These are phyloP conservation scores for Orgyia antiqua DNA, from an alignment of 2,888 invertebrate genomes.

Conservation along the genomic window DNA sequence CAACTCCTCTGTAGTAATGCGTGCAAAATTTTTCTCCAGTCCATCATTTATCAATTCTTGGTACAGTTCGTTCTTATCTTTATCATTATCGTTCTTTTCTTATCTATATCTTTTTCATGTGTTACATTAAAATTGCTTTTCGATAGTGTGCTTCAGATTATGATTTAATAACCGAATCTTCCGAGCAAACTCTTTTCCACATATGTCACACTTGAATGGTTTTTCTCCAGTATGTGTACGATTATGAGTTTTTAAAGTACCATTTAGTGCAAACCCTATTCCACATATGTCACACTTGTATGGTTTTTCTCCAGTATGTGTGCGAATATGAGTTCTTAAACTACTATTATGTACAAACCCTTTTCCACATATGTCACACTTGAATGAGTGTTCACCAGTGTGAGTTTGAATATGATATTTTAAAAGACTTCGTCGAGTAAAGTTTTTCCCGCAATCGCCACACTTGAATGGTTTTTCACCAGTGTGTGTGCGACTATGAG, in stretches of 20 bases:
- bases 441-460: conserved; percentile 3
- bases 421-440: not conserved
- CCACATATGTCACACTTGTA: not conserved
- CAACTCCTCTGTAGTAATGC: too few relatives aligned
- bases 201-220: not conserved
- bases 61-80: too few relatives aligned
- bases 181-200: too few relatives aligned
- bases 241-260: not conserved
- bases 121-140: too few relatives aligned
- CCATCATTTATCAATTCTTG: too few relatives aligned
- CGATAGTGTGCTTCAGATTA: too few relatives aligned
- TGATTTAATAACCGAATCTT: too few relatives aligned
- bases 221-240: not conserved
- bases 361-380: conserved; percentile 1
- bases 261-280: not conserved
- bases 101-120: too few relatives aligned
- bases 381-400: too few relatives aligned
- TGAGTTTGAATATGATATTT: too few relatives aligned
- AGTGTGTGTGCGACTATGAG: not conserved
- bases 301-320: not conserved
- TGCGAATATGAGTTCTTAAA: not conserved
- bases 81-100: too few relatives aligned
- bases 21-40: too few relatives aligned
- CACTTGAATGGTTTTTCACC: conserved; percentile 4
- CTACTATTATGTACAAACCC: not conserved